These are phyloP conservation scores for Lasius platythorax DNA, from an alignment of 2,888 invertebrate genomes.

Conservation along the genomic window DNA sequence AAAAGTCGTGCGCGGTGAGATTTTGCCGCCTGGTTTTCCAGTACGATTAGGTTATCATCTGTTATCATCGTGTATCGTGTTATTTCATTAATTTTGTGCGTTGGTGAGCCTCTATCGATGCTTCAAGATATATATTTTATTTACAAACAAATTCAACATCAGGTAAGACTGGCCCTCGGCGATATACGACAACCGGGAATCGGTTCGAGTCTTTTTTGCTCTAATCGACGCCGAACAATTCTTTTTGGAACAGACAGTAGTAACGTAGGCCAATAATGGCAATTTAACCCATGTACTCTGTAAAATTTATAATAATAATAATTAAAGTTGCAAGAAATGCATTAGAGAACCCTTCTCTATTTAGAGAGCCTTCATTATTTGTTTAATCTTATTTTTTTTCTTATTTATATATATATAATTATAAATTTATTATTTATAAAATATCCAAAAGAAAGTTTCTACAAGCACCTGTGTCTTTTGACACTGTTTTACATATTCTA, in stretches of 20 bases:
- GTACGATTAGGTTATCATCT: conserved; percentile 16
- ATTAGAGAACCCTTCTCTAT: neutral
- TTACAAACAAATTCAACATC: neutral
- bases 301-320: neutral
- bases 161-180: neutral
- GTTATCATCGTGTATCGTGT: neutral
- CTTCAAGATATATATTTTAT: neutral
- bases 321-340: neutral
- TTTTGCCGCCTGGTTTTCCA: conserved; percentile 7
- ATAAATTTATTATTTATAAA: neutral
- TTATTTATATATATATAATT: neutral
- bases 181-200: neutral
- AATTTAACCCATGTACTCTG: neutral
- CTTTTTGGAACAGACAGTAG: conserved; percentile 43
- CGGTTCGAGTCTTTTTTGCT: neutral
- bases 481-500: neutral
- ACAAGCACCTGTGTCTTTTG: neutral
- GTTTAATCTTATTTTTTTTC: neutral
- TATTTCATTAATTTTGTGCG: neutral
- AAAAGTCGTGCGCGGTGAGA: neutral
- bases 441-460: neutral
- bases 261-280: neutral
- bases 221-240: conserved; percentile 27
- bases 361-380: neutral
- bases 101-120: neutral